These are phyloP conservation scores for Lasioglossum baleicum DNA, from an alignment of 1,140 invertebrate genomes.

Conservation along the genomic window DNA sequence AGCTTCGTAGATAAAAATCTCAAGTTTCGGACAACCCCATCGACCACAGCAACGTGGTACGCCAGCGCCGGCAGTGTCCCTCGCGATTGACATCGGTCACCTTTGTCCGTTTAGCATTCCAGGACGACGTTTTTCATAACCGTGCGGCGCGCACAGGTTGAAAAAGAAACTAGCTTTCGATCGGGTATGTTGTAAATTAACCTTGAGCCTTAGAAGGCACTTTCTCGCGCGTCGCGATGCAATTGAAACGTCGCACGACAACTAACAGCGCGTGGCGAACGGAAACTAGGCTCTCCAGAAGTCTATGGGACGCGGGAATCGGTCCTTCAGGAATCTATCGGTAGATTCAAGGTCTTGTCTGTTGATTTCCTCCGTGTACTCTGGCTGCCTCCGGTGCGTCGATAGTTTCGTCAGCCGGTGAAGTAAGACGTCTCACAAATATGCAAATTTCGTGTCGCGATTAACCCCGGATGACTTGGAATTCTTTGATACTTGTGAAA, in stretches of 20 bases:
- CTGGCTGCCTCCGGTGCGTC: too few relatives aligned
- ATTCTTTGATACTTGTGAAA: not conserved
- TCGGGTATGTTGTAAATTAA: slow-evolving; percentile 26
- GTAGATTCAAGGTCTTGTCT: too few relatives aligned
- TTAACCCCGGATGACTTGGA: not conserved
- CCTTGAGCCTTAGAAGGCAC: slow-evolving; percentile 31
- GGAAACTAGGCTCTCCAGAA: not conserved
- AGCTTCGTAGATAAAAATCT: too few relatives aligned
- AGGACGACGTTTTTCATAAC: not conserved
- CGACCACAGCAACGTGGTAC: not conserved
- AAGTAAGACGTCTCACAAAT: not conserved
- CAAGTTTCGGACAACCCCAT: too few relatives aligned
- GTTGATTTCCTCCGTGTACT: too few relatives aligned
- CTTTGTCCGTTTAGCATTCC: not conserved
- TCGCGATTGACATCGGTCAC: not conserved
- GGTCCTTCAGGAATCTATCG: too few relatives aligned
- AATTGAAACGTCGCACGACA: not conserved
- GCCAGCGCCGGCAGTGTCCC: not conserved
- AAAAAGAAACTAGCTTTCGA: slow-evolving; percentile 35
- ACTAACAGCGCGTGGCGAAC: not conserved
- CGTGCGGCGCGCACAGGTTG: not conserved
- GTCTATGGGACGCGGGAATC: not conserved
- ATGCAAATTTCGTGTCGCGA: not conserved
- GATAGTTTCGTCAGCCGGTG: too few relatives aligned
- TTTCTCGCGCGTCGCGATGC: slow-evolving; percentile 16